Evolutionary conservation across 1,140 invertebrate species (phyloP), one percentile per base, ranked within the genome.

Genomic region (Drosophila sulfurigaster): DNA sequence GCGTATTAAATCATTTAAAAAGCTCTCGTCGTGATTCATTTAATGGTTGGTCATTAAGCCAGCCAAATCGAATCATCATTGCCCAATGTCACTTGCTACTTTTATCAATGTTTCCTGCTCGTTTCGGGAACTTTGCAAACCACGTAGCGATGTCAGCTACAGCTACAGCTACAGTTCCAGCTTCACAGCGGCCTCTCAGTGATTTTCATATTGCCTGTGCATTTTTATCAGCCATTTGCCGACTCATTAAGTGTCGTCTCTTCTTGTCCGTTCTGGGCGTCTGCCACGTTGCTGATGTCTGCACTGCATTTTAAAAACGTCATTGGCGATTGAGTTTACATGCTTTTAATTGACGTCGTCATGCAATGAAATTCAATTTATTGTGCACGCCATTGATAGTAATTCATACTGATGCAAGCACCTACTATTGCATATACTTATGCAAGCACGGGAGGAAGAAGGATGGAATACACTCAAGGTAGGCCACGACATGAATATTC

Each of bases 291-390:
- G 30, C 43, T 56, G 57, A 52, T 51, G 35, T 69, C 57, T 65
- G 58, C 74, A 75, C 62, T 87, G 87, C 82, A 91, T 91, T 91
- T 91, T 82, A 81, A 91, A 83, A 80, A 77, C 76, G 82, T 91
- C 82, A 88, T 72, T 82, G 79, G 62, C 88, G 82, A 91, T 91
- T 91, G 81, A 88, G 79, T 91, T 90, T 91, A 91, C 91, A 91
- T 85, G 87, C 69, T 71, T 91, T 91, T 91, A 91, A 91, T 91
- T 91, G 90, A 91, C 83, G 82, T 82, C 77, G 78, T 78, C 91
- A 73, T 88, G 90, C 89, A 91, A 91, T 88, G 82, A 91, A 91
- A 91, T 91, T 91, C 83, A 91, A 91, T 91, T 91, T 82, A 88
- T 81, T 91, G 74, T 75, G 72, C 63, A 66, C 57, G 78, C 65